Base-by-base conservation (phyloP, 2,888 invertebrate species). In the Cephalotes varians region DNA sequence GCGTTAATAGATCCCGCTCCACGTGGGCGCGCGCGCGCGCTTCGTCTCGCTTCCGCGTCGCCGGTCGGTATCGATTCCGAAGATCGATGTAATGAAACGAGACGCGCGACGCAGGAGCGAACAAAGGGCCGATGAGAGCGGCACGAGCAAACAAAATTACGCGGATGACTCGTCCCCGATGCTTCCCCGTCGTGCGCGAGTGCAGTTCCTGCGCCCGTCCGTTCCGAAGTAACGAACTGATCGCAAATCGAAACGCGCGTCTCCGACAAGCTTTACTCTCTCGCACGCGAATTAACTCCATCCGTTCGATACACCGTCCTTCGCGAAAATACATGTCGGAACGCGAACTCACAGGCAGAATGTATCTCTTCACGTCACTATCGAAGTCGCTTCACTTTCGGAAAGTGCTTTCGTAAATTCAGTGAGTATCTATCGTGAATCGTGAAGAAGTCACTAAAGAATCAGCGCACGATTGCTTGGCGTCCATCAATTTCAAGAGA, bases 201-300 rank as follows among this genome's bases (percentile, higher is more conserved):
- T 76, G 74, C 74, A 72, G 56, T 21, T 44, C 4, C 73, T 28
- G 40, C 37, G n/a, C 28, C 72, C 69, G 44, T 77, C 44, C 56
- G 56, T 72, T 44, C 77, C 74, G 77, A 56, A 56, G 77, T 79
- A 79, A 79, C 77, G 77, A 79, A 79, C 77, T 79, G 77, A 79
- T 79, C 77, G 73, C 74, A 79, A 79, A 79, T 79, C 77, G 77
- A 79, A 79, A 73, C 54, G 73, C 72, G 51, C 74, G 21, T 56
- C 77, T 56, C 73, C 73, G 72, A 31, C 44, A 69, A 31, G 31
- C 56, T 73, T 37, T 34, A 34, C 31, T 44, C 47, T 51, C 71
- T 71, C 72, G 40, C 44, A 49, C 73, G 69, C 73, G 77, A 77
- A 77, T 77, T 72, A 77, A 77, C 73, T 71, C 56, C 31, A 44